phyloP scores from a whole-genome alignment of 2,888 invertebrate genomes.

The Altica lythri region DNA sequence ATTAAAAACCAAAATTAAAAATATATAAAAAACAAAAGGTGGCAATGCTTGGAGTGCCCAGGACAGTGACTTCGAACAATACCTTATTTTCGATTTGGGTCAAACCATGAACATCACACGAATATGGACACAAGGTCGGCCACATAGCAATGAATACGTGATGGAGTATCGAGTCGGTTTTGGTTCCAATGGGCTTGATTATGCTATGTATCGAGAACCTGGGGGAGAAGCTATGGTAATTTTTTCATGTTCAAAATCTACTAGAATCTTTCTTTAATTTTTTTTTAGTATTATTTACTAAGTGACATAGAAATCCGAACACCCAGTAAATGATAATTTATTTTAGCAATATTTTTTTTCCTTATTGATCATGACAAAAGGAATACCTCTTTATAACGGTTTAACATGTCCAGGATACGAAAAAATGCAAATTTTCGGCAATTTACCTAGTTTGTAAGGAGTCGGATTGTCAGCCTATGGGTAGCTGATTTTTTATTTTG shows the following conservation, averaged over 20 bases:
- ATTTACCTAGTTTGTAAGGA: no score
- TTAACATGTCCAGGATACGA: no score
- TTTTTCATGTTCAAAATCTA: slow-evolving; percentile 28
- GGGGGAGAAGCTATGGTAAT: slow-evolving; percentile 89
- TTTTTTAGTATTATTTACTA: no score
- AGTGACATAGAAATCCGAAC: no score
- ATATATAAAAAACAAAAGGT: slow-evolving; percentile 62
- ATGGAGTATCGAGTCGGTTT: slow-evolving; percentile 93
- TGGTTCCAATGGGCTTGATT: slow-evolving; percentile 88
- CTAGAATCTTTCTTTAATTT: no score
- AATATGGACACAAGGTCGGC: slow-evolving; percentile 88
- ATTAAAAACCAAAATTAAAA: background rate
- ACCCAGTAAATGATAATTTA: no score
- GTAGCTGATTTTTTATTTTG: no score
- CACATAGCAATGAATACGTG: slow-evolving; percentile 88
- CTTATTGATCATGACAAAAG: no score
- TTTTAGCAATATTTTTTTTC: no score
- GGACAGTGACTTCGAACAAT: slow-evolving; percentile 90
- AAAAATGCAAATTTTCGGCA: no score
- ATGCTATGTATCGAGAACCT: slow-evolving; percentile 85
- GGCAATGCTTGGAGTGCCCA: slow-evolving; percentile 91
- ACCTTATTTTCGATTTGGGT: slow-evolving; percentile 87
- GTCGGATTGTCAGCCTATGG: no score
- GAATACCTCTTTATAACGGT: no score
- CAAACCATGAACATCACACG: slow-evolving; percentile 85